A percentile compares a stretch with the other conserved stretches of the same genome.
These are phyloP conservation scores for Xylophagus ater DNA, from an alignment of 2,888 invertebrate species.

Conservation along the genomic window DNA sequence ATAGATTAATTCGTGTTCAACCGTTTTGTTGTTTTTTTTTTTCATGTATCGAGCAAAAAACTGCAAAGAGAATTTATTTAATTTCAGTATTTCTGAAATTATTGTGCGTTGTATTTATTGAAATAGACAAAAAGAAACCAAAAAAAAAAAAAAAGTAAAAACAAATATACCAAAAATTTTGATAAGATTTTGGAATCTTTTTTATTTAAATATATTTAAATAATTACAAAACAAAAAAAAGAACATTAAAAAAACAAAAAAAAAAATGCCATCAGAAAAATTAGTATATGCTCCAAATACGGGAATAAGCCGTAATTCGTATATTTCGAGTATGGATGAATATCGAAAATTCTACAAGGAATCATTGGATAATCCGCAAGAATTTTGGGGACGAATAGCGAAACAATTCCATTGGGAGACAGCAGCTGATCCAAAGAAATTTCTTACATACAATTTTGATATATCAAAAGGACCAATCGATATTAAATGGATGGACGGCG, in stretches of 20 bases:
- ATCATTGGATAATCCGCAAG: slow-evolving; percentile 78
- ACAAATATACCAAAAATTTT: no score
- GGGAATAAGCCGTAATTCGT: slow-evolving; percentile 45
- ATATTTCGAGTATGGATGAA: slow-evolving; percentile 59
- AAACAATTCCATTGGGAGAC: slow-evolving; percentile 89
- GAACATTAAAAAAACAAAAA: slow-evolving; percentile 9
- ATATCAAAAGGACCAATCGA: slow-evolving; percentile 76
- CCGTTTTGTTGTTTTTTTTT: no score
- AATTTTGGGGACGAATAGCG: slow-evolving; percentile 90
- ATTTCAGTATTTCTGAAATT: no score
- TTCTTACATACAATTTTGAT: slow-evolving; percentile 87
- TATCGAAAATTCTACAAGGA: slow-evolving; percentile 74
- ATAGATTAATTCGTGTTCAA: no score
- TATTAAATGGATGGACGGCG: slow-evolving; percentile 92
- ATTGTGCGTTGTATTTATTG: no score
- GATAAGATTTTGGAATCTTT: slow-evolving; percentile 9
- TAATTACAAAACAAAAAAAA: no score
- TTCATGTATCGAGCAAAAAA: no score
- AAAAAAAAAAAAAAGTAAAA: no score
- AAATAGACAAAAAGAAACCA: no score
- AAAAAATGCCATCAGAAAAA: slow-evolving; percentile 47
- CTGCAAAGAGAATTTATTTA: no score
- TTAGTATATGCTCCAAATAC: slow-evolving; percentile 48
- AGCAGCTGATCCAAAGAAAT: slow-evolving; percentile 58
- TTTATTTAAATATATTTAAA: neutral